Evolutionary conservation across 2,797 vertebrate genomes (phyloP).

Genomic region (Melopsittacus undulatus): DNA sequence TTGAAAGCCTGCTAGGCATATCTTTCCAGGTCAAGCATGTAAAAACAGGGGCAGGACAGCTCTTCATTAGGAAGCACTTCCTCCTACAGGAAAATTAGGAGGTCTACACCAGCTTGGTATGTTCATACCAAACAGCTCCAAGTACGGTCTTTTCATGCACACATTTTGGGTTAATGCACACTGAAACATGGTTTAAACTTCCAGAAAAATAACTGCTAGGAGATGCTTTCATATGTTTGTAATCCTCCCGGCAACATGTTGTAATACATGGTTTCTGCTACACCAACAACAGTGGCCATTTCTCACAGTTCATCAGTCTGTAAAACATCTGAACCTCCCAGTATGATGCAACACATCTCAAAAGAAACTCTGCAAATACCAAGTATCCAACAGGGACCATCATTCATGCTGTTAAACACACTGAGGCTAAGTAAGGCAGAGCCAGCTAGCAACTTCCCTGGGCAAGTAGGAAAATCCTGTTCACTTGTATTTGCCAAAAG

Average conservation of each 20-base stretch:
- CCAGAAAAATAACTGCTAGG: neutral
- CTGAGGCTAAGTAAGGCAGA: neutral
- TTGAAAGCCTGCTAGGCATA: neutral
- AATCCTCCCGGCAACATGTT: neutral
- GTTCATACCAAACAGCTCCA: neutral
- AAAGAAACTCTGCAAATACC: neutral
- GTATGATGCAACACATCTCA: neutral
- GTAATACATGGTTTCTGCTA: neutral
- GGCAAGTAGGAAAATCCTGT: neutral
- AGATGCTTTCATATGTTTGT: neutral
- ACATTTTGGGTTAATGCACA: neutral
- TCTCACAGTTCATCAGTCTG: neutral
- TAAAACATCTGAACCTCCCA: neutral
- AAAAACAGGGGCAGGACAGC: neutral
- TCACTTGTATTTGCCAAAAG: neutral
- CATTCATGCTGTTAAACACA: rapidly evolving
- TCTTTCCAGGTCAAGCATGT: neutral
- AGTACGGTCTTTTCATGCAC: neutral
- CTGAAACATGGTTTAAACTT: neutral
- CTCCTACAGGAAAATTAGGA: neutral
- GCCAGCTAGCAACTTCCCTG: neutral
- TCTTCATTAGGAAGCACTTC: neutral
- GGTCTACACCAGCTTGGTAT: neutral
- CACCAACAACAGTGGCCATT: neutral
- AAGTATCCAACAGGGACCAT: neutral